Conservation (phyloP, 2,797 vertebrate genomes). For the Rhynchotus rufescens region DNA sequence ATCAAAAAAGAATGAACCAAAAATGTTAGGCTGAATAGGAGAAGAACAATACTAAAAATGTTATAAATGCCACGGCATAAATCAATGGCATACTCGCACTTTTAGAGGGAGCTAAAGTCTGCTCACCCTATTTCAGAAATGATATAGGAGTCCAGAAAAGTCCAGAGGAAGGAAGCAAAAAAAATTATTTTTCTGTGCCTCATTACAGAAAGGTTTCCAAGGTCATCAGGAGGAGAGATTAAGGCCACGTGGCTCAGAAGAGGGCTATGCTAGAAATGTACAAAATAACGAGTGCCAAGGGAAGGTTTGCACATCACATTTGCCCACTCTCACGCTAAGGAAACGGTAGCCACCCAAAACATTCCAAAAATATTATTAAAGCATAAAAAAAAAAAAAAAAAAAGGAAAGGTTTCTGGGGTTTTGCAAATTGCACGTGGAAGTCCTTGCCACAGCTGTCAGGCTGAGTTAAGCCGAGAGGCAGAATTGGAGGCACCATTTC, state of each 20-base stretch:
- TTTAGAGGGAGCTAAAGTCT: conserved; percentile 28
- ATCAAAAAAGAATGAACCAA: neutral
- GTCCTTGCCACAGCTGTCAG: neutral
- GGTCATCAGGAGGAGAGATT: neutral
- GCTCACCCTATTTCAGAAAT: neutral
- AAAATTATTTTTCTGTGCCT: too few species aligned
- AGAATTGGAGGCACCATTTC: neutral
- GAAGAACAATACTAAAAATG: conserved; percentile 63
- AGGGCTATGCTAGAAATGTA: neutral
- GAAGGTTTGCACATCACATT: neutral
- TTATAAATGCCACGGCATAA: conserved; percentile 61
- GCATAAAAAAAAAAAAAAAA: neutral
- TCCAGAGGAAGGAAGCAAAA: conserved; percentile 7
- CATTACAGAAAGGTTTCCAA: conserved; percentile 37
- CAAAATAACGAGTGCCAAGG: neutral
- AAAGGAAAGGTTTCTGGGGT: neutral
- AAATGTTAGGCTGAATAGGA: conserved; percentile 44
- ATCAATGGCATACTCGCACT: conserved; percentile 52
- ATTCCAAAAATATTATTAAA: neutral
- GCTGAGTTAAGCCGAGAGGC: neutral
- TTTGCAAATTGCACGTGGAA: neutral
- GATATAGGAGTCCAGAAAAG: conserved; percentile 15
- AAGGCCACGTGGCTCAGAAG: neutral
- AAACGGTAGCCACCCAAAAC: neutral
- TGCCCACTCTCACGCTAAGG: neutral